phyloP scores from a whole-genome alignment of 2,113 vertebrate genomes.

The Burhinus bistriatus region DNA sequence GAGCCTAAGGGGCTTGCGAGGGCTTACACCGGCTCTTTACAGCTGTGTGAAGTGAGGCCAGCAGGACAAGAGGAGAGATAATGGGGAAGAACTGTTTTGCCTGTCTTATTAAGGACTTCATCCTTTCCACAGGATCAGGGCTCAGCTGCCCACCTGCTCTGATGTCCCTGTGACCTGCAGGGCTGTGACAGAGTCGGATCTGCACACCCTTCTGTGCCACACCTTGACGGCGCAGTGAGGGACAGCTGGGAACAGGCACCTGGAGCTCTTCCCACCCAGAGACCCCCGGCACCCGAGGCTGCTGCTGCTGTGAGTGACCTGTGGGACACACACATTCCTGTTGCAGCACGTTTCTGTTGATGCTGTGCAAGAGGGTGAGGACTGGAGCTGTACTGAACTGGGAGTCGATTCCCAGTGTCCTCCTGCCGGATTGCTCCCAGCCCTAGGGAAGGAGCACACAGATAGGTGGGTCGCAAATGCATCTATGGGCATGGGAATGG shows the following conservation, averaged over 20 bases:
- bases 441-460: not conserved
- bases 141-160: not conserved
- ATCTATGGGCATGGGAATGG: not conserved
- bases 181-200: not conserved
- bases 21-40: not conserved
- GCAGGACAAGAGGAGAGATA: not conserved
- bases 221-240: not conserved
- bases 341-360: not conserved
- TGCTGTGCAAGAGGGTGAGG: fast-evolving
- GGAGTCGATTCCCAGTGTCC: not conserved
- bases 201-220: not conserved
- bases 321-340: fast-evolving
- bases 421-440: not conserved
- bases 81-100: not conserved
- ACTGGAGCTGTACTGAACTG: not conserved
- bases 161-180: not conserved
- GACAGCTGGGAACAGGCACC: not conserved
- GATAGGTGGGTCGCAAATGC: not conserved
- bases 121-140: not conserved
- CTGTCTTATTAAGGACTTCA: not conserved
- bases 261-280: not conserved
- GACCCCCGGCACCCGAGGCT: fast-evolving
- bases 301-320: not conserved
- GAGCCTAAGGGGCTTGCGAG: not conserved
- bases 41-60: not conserved